Percentiles rank a stretch among this genome's conserved stretches.
Conservation (phyloP, 2,113 vertebrate species). For the Cathartes aura region DNA sequence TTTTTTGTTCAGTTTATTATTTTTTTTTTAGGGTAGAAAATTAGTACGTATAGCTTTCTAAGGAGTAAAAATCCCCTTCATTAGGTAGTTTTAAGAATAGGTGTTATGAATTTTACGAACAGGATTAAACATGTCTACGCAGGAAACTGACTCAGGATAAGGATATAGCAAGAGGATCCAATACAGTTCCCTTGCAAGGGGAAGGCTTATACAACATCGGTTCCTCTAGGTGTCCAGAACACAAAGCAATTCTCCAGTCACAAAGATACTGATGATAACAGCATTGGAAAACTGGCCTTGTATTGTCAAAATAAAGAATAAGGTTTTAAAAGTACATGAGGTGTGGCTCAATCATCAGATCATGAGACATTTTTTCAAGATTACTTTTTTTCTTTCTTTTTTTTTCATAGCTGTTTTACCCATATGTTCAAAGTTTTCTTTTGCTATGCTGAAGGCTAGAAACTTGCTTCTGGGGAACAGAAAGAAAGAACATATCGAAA, state of each 20-base stretch:
- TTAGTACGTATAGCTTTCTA: accelerated
- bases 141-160: background rate
- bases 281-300: background rate
- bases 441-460: background rate
- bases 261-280: background rate
- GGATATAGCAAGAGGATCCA: background rate
- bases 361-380: background rate
- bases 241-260: background rate
- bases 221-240: background rate
- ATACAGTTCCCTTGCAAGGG: background rate
- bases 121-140: background rate
- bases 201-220: background rate
- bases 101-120: background rate
- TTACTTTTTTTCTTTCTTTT: background rate
- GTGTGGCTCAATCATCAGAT: background rate
- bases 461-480: background rate
- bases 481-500: background rate
- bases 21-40: background rate
- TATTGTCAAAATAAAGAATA: background rate
- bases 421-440: background rate
- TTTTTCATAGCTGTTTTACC: background rate
- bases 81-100: background rate
- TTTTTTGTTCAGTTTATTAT: background rate
- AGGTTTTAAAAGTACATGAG: background rate
- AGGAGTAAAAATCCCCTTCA: background rate